A percentile compares a stretch with the other conserved stretches of the same genome.
Evolutionary conservation across 2,888 invertebrate species (phyloP).

Genomic region (Blera fallax): DNA sequence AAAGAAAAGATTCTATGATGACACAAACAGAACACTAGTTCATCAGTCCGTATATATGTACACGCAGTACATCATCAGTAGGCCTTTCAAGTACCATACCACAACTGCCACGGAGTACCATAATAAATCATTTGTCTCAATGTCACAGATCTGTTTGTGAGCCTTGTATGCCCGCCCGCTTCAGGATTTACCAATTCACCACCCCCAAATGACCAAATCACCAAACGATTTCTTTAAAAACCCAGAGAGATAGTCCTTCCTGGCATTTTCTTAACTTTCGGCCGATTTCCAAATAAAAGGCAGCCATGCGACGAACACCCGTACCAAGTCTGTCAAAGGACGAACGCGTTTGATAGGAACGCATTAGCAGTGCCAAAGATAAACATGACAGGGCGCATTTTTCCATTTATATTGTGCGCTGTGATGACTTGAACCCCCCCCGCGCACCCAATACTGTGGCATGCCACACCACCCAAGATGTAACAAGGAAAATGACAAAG

Average conservation of each 20-base stretch:
- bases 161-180: conserved; percentile 32
- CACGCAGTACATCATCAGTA: conserved; percentile 52
- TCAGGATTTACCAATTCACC: conserved; percentile 34
- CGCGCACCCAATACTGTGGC: not conserved
- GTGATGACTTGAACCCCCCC: conserved; percentile 27
- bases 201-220: conserved; percentile 60
- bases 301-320: not conserved
- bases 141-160: conserved; percentile 71
- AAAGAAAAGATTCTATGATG: conserved; percentile 49
- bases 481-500: conserved; percentile 36
- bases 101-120: conserved; percentile 66
- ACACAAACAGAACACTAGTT: conserved; percentile 66
- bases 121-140: conserved; percentile 72
- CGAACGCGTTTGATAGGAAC: conserved; percentile 67
- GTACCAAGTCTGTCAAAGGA: conserved; percentile 43
- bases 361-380: conserved; percentile 71
- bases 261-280: conserved; percentile 49
- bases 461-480: conserved; percentile 19
- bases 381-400: conserved; percentile 72
- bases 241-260: conserved; percentile 27
- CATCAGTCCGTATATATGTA: conserved; percentile 22
- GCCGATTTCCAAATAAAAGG: conserved; percentile 23
- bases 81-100: conserved; percentile 47
- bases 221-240: conserved; percentile 58
- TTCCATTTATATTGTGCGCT: conserved; percentile 69